Evolutionary conservation across 2,113 vertebrate species (phyloP).

Genomic region (Fregetta grallaria): DNA sequence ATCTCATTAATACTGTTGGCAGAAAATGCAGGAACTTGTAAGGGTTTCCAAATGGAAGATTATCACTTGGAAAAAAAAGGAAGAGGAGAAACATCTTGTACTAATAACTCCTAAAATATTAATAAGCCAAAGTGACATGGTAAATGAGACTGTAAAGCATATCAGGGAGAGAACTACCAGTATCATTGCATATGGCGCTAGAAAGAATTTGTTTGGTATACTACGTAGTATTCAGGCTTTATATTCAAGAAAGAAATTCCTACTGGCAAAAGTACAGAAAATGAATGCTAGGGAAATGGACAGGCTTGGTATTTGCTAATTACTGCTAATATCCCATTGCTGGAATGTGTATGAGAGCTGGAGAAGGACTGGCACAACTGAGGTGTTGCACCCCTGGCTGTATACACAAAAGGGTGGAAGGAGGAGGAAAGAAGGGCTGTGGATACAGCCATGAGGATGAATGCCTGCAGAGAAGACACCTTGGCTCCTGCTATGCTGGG

Average conservation of each 20-base stretch:
- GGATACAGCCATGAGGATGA: neutral
- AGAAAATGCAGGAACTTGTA: neutral
- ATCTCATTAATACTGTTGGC: neutral
- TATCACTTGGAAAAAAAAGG: neutral
- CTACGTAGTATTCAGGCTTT: neutral
- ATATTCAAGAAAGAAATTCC: neutral
- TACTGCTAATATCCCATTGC: neutral
- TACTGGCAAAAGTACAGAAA: neutral
- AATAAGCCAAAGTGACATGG: neutral
- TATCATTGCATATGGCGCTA: neutral
- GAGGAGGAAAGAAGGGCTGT: neutral
- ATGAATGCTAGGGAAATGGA: neutral
- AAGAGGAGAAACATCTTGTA: neutral
- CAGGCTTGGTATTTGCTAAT: neutral
- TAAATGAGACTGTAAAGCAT: neutral
- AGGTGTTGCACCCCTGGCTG: neutral
- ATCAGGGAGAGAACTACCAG: neutral
- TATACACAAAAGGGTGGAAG: fast-evolving
- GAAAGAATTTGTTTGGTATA: neutral
- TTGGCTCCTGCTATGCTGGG: neutral
- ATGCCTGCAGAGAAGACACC: neutral
- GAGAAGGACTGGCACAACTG: neutral
- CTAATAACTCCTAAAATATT: neutral
- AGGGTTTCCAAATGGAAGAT: neutral
- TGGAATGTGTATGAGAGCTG: neutral